Conservation (phyloP, 1,140 invertebrate species). For the Hirudo medicinalis region DNA sequence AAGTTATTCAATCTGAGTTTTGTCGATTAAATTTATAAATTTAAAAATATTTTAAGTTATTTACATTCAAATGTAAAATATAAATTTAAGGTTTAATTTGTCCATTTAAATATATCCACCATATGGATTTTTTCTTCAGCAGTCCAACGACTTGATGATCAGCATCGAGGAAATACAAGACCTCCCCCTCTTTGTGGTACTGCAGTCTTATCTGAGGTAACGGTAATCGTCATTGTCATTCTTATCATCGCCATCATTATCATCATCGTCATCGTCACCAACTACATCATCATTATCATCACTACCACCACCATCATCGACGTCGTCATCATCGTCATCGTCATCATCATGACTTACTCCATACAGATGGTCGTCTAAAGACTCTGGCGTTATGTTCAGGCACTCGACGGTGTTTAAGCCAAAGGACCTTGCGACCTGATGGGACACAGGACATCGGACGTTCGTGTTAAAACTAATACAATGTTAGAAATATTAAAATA, state of each 20-base stretch:
- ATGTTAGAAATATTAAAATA: no score
- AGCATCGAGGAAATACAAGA: neutral
- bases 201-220: neutral
- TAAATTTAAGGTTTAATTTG: neutral
- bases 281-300: neutral
- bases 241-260: neutral
- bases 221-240: neutral
- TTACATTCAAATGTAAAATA: neutral
- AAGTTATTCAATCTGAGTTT: neutral
- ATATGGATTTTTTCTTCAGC: constrained; percentile 1
- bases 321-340: neutral
- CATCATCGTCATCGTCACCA: neutral
- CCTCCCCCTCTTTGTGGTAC: neutral
- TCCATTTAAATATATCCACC: neutral
- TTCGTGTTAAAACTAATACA: no score
- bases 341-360: neutral
- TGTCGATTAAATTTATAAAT: neutral
- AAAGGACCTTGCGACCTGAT: no score
- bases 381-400: no score
- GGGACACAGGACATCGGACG: no score
- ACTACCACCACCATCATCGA: neutral
- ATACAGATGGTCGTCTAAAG: neutral
- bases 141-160: neutral
- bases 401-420: no score
- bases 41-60: neutral